These are phyloP conservation scores for Corythaixoides concolor DNA, from an alignment of 2,113 vertebrate species.

Conservation along the genomic window DNA sequence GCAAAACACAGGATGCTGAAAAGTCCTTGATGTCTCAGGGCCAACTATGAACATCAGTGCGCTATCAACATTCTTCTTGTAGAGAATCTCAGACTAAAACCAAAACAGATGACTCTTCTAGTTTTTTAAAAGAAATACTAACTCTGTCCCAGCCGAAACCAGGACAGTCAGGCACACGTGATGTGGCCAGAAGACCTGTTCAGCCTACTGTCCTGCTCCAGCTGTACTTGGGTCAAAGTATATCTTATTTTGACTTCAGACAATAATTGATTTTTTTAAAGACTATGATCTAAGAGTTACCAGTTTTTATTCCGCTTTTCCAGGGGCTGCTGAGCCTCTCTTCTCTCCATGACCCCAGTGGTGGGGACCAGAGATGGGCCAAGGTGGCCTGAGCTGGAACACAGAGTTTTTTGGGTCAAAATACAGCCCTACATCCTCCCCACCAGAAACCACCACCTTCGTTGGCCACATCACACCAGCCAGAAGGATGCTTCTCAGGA, in stretches of 20 bases:
- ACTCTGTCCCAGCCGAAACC: too few species aligned
- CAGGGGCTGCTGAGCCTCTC: neutral
- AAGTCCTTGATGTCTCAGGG: too few species aligned
- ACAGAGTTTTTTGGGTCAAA: neutral
- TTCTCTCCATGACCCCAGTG: neutral
- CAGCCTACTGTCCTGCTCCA: neutral
- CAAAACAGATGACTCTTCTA: too few species aligned
- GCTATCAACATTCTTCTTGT: too few species aligned
- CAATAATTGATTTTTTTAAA: neutral
- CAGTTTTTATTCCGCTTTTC: neutral
- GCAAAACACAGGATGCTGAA: too few species aligned
- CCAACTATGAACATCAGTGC: too few species aligned
- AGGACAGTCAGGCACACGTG: neutral
- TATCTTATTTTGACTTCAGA: neutral
- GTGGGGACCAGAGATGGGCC: neutral
- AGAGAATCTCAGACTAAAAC: too few species aligned
- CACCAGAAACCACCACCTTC: neutral
- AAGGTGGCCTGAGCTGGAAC: neutral
- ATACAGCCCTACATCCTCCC: accelerated
- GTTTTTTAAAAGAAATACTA: too few species aligned
- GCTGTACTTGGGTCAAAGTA: neutral
- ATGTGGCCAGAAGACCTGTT: neutral
- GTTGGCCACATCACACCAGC: accelerated
- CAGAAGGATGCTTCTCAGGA: too few species aligned
- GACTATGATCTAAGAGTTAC: neutral